A percentile compares a stretch with the other conserved stretches of the same genome.
Evolutionary conservation across 1,140 invertebrate species (phyloP).

Genomic region (Zaprionus camerounensis): DNA sequence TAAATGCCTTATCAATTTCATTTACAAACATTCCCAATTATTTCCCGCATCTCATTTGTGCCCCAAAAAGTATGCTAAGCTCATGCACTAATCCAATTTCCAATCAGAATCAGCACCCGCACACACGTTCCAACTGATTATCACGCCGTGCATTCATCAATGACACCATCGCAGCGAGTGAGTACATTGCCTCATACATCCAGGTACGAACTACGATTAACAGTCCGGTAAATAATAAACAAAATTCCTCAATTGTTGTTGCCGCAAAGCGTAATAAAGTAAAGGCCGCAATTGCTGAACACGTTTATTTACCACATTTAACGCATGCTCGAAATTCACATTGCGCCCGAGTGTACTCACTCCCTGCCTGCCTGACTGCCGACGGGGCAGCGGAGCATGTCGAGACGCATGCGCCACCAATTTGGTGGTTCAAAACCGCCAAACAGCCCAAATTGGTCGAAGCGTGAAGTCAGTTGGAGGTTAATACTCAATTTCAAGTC

Average conservation of each 20-base stretch:
- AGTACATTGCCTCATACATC: not conserved
- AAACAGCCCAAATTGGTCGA: conserved; percentile 26
- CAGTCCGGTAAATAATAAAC: conserved; percentile 34
- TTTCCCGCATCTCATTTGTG: not conserved
- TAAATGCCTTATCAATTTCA: not conserved
- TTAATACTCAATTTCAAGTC: conserved; percentile 10
- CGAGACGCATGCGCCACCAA: conserved; percentile 61
- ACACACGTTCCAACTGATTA: not conserved
- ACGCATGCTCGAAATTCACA: conserved; percentile 56
- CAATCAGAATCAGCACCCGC: not conserved
- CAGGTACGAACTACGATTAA: conserved; percentile 24
- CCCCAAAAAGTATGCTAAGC: conserved; percentile 72
- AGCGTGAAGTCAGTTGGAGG: conserved; percentile 28
- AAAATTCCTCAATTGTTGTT: conserved; percentile 45
- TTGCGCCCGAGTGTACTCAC: not conserved
- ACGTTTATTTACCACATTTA: conserved; percentile 73
- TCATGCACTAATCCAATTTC: not conserved
- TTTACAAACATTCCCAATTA: too few relatives aligned
- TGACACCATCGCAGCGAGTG: conserved; percentile 6
- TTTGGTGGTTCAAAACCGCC: conserved; percentile 63
- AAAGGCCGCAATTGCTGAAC: conserved; percentile 33
- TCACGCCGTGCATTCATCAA: conserved; percentile 4
- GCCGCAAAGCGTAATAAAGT: conserved; percentile 27
- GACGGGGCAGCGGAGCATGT: conserved; percentile 61
- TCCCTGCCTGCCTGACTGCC: conserved; percentile 1